Conservation (phyloP, 2,797 vertebrate species). For the Syngnathus acus region DNA sequence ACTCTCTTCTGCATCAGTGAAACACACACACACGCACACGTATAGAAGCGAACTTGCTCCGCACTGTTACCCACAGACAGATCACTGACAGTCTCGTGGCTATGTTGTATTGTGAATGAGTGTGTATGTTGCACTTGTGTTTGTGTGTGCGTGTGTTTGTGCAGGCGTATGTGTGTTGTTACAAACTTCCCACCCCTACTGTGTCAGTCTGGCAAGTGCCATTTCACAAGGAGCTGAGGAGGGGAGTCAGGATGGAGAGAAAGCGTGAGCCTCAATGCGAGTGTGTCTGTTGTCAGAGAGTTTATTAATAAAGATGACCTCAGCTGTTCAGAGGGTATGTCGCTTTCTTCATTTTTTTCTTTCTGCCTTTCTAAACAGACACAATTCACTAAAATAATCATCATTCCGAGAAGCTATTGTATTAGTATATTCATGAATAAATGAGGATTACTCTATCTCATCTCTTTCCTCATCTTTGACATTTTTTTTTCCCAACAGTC, state of each 20-base stretch:
- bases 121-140: slow-evolving; percentile 4
- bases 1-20: slow-evolving; percentile 17
- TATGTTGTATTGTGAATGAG: slow-evolving; percentile 27
- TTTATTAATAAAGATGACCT: slow-evolving; percentile 79
- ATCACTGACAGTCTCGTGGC: slow-evolving; percentile 58
- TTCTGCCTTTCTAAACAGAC: slow-evolving; percentile 13
- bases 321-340: slow-evolving; percentile 34
- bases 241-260: slow-evolving; percentile 34
- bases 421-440: slow-evolving; percentile 12
- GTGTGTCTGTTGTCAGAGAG: slow-evolving; percentile 64
- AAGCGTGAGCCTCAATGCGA: slow-evolving; percentile 46
- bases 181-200: slow-evolving; percentile 31
- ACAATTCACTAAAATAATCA: slow-evolving; percentile 19
- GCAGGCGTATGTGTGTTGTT: slow-evolving; percentile 25
- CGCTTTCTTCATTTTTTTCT: slow-evolving; percentile 1
- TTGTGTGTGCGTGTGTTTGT: slow-evolving; percentile 4
- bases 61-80: slow-evolving; percentile 58
- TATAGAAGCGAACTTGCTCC: slow-evolving; percentile 37
- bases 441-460: slow-evolving; percentile 6
- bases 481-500: slow-evolving; percentile 1
- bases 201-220: slow-evolving; percentile 53
- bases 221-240: slow-evolving; percentile 52
- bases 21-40: slow-evolving; percentile 14
- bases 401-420: slow-evolving; percentile 16
- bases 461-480: slow-evolving; percentile 12